Conservation (phyloP, 2,888 invertebrate species). For the Drosophila siamana region DNA sequence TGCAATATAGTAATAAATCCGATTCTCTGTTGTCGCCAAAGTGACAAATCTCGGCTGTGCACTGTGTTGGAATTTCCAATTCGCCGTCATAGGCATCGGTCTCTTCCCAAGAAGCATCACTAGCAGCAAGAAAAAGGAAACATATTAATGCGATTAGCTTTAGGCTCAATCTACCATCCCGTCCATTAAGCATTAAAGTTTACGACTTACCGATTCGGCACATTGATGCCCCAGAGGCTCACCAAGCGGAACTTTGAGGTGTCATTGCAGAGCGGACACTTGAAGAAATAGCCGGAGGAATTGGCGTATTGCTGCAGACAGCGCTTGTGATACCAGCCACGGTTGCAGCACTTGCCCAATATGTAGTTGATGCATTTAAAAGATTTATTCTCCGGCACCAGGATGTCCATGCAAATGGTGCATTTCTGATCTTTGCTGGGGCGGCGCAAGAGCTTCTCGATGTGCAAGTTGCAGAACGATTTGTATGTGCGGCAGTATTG, state of each 20-base stretch:
- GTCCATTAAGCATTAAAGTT: no score
- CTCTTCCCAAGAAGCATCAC: conserved; percentile 94
- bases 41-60: conserved; percentile 87
- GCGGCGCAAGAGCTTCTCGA: conserved; percentile 7
- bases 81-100: conserved; percentile 91
- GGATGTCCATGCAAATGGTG: conserved; percentile 89
- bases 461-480: conserved; percentile 82
- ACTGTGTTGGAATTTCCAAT: conserved; percentile 86
- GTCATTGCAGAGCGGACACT: conserved; percentile 93
- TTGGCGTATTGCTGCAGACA: conserved; percentile 91
- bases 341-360: conserved; percentile 91
- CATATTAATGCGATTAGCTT: not conserved
- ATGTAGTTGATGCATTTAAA: conserved; percentile 86
- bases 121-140: conserved; percentile 72
- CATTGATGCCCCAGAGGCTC: conserved; percentile 88
- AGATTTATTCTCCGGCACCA: conserved; percentile 67
- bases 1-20: conserved; percentile 62
- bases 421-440: conserved; percentile 85
- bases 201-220: conserved; percentile 90
- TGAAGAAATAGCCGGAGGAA: conserved; percentile 92
- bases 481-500: conserved; percentile 88
- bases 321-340: conserved; percentile 91
- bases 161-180: no score
- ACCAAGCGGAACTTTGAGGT: conserved; percentile 86
- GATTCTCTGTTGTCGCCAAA: conserved; percentile 87